Base-by-base conservation (phyloP, 53 echinoderm and acorn worm species). In the Patiria pectinifera region DNA sequence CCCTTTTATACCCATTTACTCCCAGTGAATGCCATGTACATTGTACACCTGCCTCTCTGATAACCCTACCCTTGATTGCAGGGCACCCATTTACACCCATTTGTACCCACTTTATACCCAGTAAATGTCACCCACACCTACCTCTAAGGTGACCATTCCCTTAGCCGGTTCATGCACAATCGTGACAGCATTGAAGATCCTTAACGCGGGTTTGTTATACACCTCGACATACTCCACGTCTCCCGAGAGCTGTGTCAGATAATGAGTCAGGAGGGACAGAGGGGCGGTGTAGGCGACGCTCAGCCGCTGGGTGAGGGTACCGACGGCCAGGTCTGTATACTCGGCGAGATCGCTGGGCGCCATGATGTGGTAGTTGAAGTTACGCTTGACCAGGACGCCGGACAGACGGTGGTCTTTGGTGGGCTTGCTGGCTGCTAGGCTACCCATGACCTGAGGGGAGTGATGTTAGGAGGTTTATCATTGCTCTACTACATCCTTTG, bases 351-450 rank as follows among this genome's bases (percentile, higher is more conserved):
- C 98, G 11, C 94, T 82, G 1, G 98, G 96, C 2, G 98, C 95
- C 96, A 97, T 97, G 86, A 97, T 97, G 91, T 97, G 98, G 59
- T 97, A 97, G 93, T 97, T 97, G 89, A 97, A 97, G 77, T 97
- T 97, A 78, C 98, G 92, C 92, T 97, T 97, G 69, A 97, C 95
- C 60, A 97, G 83, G 46, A 97, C 89, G n/a, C 98, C 98, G 8
- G 98, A 97, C 47, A 97, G 82, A 72, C 92, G 94, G 72, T 91
- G 86, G 48, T 93, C 86, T 8, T 97, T 95, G 16, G 78, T 86
- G 0, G 95, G 93, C 46, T 84, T 87, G 45, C 86, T 62, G 8
- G 94, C 72, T 11, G 98, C 98, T 59, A 97, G 86, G 71, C 93
- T 96, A 63, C 96, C 98, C 98, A 97, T 97, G 24, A 97, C 98